Evolutionary conservation across 2,113 vertebrate genomes (phyloP).

Genomic region (Ginglymostoma cirratum): DNA sequence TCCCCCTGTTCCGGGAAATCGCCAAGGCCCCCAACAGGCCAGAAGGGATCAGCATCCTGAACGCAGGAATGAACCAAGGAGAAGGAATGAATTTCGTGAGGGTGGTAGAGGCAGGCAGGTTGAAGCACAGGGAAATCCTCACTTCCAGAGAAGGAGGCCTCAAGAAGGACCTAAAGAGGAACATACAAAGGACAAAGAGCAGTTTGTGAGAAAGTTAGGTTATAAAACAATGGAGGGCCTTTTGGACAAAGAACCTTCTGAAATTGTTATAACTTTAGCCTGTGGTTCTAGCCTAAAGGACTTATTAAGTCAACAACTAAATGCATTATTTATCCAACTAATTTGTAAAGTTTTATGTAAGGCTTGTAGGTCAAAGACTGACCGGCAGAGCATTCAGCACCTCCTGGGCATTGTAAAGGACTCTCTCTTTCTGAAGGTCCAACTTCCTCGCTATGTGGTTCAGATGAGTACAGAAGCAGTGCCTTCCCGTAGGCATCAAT

Average conservation of each 20-base stretch:
- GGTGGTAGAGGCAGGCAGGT: not conserved
- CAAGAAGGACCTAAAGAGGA: slow-evolving; percentile 23
- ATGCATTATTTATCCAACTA: slow-evolving; percentile 63
- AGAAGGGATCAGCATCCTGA: not conserved
- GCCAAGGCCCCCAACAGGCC: slow-evolving; percentile 2
- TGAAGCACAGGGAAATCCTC: not conserved
- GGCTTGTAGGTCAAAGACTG: slow-evolving; percentile 63
- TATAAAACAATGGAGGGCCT: slow-evolving; percentile 68
- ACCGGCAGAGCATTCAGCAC: slow-evolving; percentile 67
- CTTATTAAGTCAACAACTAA: slow-evolving; percentile 62
- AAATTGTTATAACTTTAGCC: slow-evolving; percentile 72
- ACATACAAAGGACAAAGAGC: slow-evolving; percentile 31
- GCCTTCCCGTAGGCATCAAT: slow-evolving; percentile 54
- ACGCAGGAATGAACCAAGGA: not conserved
- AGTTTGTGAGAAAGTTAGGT: slow-evolving; percentile 54
- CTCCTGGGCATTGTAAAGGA: slow-evolving; percentile 70
- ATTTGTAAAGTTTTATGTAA: slow-evolving; percentile 71
- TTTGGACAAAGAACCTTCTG: slow-evolving; percentile 66
- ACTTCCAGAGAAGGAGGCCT: not conserved
- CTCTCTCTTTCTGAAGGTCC: slow-evolving; percentile 66
- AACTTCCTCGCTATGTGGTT: slow-evolving; percentile 66
- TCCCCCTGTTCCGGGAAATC: not conserved
- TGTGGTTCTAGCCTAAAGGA: slow-evolving; percentile 55
- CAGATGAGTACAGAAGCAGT: slow-evolving; percentile 63
- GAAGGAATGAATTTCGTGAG: slow-evolving; percentile 18